phyloP scores from a whole-genome alignment of 2,797 vertebrate genomes.

The Schizothorax lantsangensis region DNA sequence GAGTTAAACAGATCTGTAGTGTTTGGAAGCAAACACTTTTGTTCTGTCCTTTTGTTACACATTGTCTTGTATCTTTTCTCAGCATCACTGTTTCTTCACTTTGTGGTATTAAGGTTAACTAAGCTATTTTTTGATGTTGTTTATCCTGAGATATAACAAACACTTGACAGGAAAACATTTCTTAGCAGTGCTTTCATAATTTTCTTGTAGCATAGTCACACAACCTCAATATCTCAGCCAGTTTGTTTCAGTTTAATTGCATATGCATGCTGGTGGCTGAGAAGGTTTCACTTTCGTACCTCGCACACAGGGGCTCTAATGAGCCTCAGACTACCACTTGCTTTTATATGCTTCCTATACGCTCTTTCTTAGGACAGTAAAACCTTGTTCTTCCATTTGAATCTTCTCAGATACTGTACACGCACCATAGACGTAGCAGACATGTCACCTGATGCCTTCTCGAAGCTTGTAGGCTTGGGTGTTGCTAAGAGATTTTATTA shows the following conservation, averaged over 20 bases:
- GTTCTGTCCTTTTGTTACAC: neutral
- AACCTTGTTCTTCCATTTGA: constrained; percentile 38
- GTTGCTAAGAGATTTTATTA: constrained; percentile 1
- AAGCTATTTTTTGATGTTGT: constrained; percentile 33
- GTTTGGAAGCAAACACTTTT: constrained; percentile 6
- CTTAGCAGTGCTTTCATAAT: neutral
- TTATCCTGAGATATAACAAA: constrained; percentile 8
- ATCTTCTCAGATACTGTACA: constrained; percentile 7
- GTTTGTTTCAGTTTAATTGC: neutral
- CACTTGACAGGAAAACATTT: neutral
- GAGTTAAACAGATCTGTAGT: neutral
- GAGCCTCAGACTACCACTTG: neutral
- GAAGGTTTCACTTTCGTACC: neutral
- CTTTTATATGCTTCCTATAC: neutral
- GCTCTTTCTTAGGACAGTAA: neutral
- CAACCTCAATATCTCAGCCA: constrained; percentile 17
- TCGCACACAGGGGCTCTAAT: neutral
- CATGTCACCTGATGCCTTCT: constrained; percentile 36
- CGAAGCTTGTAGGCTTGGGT: constrained; percentile 11
- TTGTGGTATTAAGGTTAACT: constrained; percentile 21
- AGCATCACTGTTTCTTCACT: neutral
- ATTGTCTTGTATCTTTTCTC: constrained; percentile 11
- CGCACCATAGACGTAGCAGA: constrained; percentile 32
- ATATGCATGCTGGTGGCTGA: constrained; percentile 17
- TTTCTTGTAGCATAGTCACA: constrained; percentile 24